Evolutionary conservation across 1,140 invertebrate species (phyloP).

Genomic region (Apocrypta bakeri): DNA sequence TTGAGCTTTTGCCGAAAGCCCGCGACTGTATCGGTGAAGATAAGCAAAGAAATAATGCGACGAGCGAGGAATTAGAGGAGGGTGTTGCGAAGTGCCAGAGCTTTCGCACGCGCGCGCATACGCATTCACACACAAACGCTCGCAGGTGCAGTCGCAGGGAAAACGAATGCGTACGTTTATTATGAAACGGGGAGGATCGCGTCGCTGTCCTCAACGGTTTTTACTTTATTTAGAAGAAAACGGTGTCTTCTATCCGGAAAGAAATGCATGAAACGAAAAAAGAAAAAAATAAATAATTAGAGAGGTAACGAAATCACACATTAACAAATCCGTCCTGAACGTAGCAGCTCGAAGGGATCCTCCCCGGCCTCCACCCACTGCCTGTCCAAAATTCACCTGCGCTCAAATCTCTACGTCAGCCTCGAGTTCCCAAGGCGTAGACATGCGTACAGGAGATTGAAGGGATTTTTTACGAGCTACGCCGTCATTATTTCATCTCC

Average conservation of each 20-base stretch:
- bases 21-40: not conserved
- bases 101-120: not conserved
- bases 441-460: not conserved
- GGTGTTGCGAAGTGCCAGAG: not conserved
- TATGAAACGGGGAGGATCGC: not conserved
- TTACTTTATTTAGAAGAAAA: not conserved
- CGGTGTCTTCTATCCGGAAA: not conserved
- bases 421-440: not conserved
- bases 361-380: not conserved
- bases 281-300: too few species aligned
- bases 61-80: not conserved
- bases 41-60: not conserved
- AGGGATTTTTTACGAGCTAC: not conserved
- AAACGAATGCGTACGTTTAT: not conserved
- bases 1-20: not conserved
- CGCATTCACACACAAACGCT: too few species aligned
- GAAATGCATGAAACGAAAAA: not conserved
- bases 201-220: not conserved
- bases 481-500: not conserved
- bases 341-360: slow-evolving; percentile 1
- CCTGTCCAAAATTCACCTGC: not conserved
- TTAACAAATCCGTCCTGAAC: slow-evolving; percentile 38
- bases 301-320: not conserved
- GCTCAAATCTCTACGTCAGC: not conserved
- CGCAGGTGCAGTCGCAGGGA: too few species aligned